Base-by-base conservation (phyloP, 2,113 vertebrate species). In the Pedionomus torquatus region DNA sequence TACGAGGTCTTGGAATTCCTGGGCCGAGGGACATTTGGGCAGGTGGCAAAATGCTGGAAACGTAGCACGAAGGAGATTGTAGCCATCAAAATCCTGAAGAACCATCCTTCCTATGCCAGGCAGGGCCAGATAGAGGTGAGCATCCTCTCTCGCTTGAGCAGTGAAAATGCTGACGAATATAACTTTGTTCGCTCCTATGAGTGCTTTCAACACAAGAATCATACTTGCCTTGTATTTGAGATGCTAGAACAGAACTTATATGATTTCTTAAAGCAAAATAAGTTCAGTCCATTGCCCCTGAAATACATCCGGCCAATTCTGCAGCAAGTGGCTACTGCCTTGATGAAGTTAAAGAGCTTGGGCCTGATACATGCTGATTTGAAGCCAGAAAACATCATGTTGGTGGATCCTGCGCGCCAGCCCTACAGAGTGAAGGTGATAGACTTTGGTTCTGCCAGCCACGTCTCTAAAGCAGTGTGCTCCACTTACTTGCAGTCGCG, bases 181-280 rank as follows among this genome's bases (percentile, higher is more conserved):
- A 99, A 99, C 97, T 99, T 99, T 9, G 99, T 99, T 78, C 99
- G 99, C 91, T 99, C 99, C 7, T 99, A 99, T 2, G 99, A 99
- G 97, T 99, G 99, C 97, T 99, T 99, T 98, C 99, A 99, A 98
- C 99, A 99, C 98, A 99, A 99, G 98, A 99, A 99, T 98, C 99
- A 99, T 95, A 99, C 99, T 86, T 99, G 99, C 98, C 99, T 99
- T 97, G 99, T 99, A 96, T 99, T 99, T 60, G 99, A 99, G 98
- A 99, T 99, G 99, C 98, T 99, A 96, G 99, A 99, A 96, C 99
- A 99, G 98, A 99, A 99, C 98, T 98, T 99, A 5, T 99, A 99
- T 8, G 99, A 99, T 98, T 99, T 99, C 95, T 95, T 99, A 85
- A 99, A 99, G 98, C 99, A 99, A 98, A 99, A 99, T 97, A 99